Percentiles rank a stretch among this genome's conserved stretches.
These are phyloP conservation scores for Paedocypris micromegethes DNA, from an alignment of 2,797 vertebrate species.

Conservation along the genomic window DNA sequence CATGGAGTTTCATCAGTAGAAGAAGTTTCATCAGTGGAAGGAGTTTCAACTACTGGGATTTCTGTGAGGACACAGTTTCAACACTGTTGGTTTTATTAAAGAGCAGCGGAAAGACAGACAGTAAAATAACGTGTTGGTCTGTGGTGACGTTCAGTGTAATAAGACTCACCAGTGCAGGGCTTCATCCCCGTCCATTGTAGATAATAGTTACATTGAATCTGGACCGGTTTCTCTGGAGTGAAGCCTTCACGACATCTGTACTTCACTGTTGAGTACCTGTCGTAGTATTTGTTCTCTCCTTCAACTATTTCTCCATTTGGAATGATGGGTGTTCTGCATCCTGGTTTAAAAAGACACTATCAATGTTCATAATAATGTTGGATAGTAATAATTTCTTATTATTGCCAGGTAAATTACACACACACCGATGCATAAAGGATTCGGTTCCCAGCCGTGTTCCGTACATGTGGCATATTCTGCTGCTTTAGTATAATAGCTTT, in stretches of 20 bases:
- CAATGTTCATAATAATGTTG: neutral
- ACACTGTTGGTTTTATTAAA: no score
- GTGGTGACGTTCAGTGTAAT: no score
- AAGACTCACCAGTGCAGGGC: no score
- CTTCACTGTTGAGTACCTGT: rapidly evolving
- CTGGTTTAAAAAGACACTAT: constrained; percentile 5
- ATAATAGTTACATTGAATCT: neutral
- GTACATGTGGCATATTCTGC: constrained; percentile 6
- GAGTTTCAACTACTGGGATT: no score
- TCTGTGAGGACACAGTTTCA: no score
- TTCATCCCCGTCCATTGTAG: no score
- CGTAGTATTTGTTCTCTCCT: rapidly evolving
- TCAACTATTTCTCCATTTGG: neutral
- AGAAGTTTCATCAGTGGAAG: no score
- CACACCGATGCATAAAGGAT: constrained; percentile 38
- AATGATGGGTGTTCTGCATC: neutral
- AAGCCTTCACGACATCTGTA: neutral
- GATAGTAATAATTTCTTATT: neutral
- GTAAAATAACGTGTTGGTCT: no score
- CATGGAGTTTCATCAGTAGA: no score
- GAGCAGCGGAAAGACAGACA: no score
- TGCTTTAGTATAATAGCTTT: rapidly evolving
- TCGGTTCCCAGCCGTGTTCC: constrained; percentile 52
- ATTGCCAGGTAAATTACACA: neutral
- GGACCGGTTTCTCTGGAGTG: neutral